phyloP scores from a whole-genome alignment of 2,797 vertebrate genomes.

The Parauchenoglanis punctatus region DNA sequence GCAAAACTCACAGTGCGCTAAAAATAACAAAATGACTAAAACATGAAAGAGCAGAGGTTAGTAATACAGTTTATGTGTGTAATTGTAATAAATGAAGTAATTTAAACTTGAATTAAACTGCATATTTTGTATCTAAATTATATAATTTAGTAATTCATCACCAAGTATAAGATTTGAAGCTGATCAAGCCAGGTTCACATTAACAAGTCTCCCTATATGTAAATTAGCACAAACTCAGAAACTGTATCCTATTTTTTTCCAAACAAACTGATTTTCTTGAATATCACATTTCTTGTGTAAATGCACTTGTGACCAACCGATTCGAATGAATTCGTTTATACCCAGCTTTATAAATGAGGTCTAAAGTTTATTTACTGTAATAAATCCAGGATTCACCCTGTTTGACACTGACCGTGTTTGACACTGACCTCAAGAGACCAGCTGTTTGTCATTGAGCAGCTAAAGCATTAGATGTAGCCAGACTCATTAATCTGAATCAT shows the following conservation, averaged over 20 bases:
- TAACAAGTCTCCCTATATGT: background rate
- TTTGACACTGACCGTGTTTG: background rate
- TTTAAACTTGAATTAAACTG: too few species aligned
- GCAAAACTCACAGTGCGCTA: background rate
- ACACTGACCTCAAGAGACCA: slow-evolving; percentile 5
- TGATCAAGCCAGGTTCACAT: background rate
- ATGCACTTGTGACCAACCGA: background rate
- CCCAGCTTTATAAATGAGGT: background rate
- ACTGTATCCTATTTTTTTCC: background rate
- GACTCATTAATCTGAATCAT: slow-evolving; percentile 26
- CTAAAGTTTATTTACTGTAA: background rate
- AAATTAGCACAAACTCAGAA: background rate
- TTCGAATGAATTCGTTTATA: background rate
- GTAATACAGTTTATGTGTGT: background rate
- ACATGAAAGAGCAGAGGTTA: background rate
- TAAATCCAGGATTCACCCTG: background rate
- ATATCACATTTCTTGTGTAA: background rate
- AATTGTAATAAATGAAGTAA: background rate
- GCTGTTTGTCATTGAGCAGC: slow-evolving; percentile 18
- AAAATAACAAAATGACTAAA: background rate
- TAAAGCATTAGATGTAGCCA: slow-evolving; percentile 13
- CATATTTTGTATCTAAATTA: background rate
- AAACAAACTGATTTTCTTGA: background rate
- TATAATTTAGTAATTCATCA: background rate
- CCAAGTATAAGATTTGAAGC: background rate